phyloP scores from a whole-genome alignment of 2,797 vertebrate species.

The Oreonectes daqikongensis region DNA sequence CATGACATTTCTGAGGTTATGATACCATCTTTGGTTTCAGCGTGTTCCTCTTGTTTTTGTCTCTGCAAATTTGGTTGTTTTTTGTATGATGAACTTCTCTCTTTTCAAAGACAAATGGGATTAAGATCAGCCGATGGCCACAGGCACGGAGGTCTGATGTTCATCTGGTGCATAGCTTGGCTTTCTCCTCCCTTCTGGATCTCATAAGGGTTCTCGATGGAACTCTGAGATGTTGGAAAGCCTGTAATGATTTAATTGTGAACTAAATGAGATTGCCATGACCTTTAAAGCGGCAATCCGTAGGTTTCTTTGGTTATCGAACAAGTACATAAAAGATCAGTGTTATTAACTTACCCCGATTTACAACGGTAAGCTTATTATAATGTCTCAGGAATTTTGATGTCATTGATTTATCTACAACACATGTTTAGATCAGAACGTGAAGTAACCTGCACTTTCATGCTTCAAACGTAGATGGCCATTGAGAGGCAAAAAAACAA shows the following conservation, averaged over 20 bases:
- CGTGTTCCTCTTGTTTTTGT: constrained; percentile 3
- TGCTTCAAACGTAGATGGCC: too few species aligned
- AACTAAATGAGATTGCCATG: neutral
- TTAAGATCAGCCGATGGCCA: constrained; percentile 11
- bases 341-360: too few species aligned
- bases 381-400: too few species aligned
- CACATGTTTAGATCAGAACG: too few species aligned
- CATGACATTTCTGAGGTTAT: neutral
- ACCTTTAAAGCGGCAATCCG: neutral
- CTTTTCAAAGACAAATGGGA: constrained; percentile 21
- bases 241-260: neutral
- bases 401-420: too few species aligned
- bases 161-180: neutral
- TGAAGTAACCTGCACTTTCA: too few species aligned
- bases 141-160: constrained; percentile 8
- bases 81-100: neutral
- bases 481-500: too few species aligned
- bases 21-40: constrained; percentile 3
- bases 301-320: too few species aligned
- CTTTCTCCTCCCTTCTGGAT: constrained; percentile 9
- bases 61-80: constrained; percentile 7
- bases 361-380: too few species aligned
- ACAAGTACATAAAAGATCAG: too few species aligned
- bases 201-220: constrained; percentile 22
- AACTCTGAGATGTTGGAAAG: neutral